Evolutionary conservation across 2,113 vertebrate species (phyloP).

Genomic region (Notothenia coriiceps): DNA sequence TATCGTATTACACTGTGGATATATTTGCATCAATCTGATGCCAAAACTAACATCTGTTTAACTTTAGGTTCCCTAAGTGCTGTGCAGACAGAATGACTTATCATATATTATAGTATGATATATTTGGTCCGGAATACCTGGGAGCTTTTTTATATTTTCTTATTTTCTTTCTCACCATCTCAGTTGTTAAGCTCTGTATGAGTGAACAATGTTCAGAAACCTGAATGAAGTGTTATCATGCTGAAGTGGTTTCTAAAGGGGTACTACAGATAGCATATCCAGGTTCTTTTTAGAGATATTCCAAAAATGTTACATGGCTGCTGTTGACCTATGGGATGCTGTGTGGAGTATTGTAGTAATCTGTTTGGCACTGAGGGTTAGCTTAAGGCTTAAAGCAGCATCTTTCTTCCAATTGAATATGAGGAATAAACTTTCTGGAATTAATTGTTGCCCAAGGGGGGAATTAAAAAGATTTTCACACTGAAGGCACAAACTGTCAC

Average conservation of each 20-base stretch:
- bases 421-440: slow-evolving; percentile 33
- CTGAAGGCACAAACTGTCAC: slow-evolving; percentile 35
- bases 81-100: neutral
- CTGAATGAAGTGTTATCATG: neutral
- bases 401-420: slow-evolving; percentile 13
- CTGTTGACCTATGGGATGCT: slow-evolving; percentile 6
- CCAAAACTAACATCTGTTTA: no score
- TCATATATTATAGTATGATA: neutral
- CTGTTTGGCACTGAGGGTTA: slow-evolving; percentile 28
- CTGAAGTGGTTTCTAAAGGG: neutral
- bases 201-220: neutral
- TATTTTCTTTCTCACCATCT: neutral
- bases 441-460: slow-evolving; percentile 54
- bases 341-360: slow-evolving; percentile 13
- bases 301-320: neutral
- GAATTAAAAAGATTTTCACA: slow-evolving; percentile 30
- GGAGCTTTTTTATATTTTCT: neutral
- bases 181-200: neutral
- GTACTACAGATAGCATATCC: neutral
- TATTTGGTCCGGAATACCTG: neutral
- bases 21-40: no score
- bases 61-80: no score
- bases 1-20: no score
- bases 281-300: neutral
- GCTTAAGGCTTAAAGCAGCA: slow-evolving; percentile 33